A percentile compares a stretch with the other conserved stretches of the same genome.
These are phyloP conservation scores for Mus caroli DNA, from an alignment of 2,797 vertebrate species.

Conservation along the genomic window DNA sequence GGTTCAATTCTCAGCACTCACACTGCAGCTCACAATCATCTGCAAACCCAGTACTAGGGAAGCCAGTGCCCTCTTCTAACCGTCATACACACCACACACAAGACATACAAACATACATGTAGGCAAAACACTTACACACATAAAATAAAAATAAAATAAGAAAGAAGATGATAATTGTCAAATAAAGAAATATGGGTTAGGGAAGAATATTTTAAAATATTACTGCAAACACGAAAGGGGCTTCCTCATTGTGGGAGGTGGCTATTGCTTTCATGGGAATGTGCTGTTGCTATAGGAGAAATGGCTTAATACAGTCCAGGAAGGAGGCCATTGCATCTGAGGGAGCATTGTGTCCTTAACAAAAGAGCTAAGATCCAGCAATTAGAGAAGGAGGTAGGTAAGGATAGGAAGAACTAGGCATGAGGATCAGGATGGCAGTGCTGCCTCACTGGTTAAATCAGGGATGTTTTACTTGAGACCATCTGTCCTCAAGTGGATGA, in stretches of 20 bases:
- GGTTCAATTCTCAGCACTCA: neutral
- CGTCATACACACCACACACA: too few species aligned
- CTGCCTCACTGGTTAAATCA: neutral
- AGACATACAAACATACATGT: neutral
- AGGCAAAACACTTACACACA: neutral
- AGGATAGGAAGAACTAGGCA: neutral
- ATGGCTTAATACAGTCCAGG: neutral
- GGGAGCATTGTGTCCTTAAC: too few species aligned
- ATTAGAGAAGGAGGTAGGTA: neutral
- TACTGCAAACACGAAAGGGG: neutral
- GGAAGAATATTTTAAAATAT: neutral
- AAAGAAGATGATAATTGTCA: neutral
- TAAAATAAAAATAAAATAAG: neutral
- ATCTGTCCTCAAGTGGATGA: accelerated
- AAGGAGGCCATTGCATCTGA: neutral
- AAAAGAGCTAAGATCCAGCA: neutral
- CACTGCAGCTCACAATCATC: neutral
- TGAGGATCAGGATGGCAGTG: neutral
- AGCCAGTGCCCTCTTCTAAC: neutral
- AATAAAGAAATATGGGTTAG: neutral
- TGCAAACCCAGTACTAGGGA: neutral
- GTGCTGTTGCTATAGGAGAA: neutral
- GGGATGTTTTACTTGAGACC: neutral
- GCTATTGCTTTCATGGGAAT: too few species aligned
- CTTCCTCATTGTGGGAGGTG: neutral